Percentiles rank a stretch among this genome's conserved stretches.
Evolutionary conservation across 2,888 invertebrate species (phyloP).

Genomic region (Nomada fabriciana): DNA sequence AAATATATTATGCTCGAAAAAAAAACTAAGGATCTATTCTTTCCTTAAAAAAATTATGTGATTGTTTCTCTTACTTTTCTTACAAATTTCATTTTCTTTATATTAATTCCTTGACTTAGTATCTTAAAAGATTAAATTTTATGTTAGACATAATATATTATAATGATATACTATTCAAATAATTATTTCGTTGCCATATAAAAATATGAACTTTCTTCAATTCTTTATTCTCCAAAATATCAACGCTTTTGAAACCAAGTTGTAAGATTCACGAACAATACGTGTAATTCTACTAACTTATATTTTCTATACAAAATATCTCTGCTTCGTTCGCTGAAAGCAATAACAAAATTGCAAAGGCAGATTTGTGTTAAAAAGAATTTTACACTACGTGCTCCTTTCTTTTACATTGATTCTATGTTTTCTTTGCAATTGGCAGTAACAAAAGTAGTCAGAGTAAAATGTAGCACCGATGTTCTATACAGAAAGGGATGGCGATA

Average conservation of each 20-base stretch:
- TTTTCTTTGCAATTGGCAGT: conserved; percentile 68
- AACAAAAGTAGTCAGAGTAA: conserved; percentile 70
- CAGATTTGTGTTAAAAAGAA: conserved; percentile 54
- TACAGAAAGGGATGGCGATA: conserved; percentile 56
- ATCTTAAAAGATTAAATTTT: conserved; percentile 64
- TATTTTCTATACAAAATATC: conserved; percentile 65
- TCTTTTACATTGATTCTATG: conserved; percentile 54
- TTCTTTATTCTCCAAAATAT: conserved; percentile 64
- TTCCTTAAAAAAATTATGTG: conserved; percentile 27
- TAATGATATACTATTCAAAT: conserved; percentile 64
- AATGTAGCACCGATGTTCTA: conserved; percentile 65
- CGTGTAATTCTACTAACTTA: conserved; percentile 62
- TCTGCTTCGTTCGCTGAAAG: conserved; percentile 51
- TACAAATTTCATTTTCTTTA: conserved; percentile 38
- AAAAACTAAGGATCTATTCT: conserved; percentile 43
- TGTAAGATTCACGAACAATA: conserved; percentile 58
- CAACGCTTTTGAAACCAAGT: conserved; percentile 59
- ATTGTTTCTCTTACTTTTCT: conserved; percentile 17
- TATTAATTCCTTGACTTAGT: conserved; percentile 60
- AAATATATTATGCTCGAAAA: conserved; percentile 65
- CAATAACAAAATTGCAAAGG: conserved; percentile 58
- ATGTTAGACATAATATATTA: conserved; percentile 64
- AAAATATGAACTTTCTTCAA: conserved; percentile 71
- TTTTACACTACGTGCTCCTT: conserved; percentile 58
- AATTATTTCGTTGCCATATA: conserved; percentile 67